These are phyloP conservation scores for Mactra quadrangularis DNA, from an alignment of 1,140 invertebrate genomes.

Conservation along the genomic window DNA sequence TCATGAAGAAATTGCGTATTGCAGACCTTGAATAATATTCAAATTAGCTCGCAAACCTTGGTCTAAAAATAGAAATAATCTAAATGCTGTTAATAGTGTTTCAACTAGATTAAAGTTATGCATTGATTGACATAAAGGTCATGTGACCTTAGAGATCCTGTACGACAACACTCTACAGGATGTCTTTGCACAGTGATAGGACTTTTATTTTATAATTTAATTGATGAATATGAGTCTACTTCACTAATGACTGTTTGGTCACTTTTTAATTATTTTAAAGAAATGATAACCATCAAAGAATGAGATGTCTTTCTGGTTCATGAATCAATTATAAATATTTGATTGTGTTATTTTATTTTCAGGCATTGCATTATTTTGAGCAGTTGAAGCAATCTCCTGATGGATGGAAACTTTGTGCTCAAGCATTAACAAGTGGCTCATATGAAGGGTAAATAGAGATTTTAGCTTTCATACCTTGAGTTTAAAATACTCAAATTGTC, in stretches of 20 bases:
- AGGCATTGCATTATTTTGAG: slow-evolving; percentile 85
- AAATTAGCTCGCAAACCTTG: too few species aligned
- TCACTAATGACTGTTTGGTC: too few species aligned
- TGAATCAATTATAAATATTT: too few species aligned
- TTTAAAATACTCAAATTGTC: too few species aligned
- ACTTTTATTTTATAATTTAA: background rate
- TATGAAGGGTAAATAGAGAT: slow-evolving; percentile 43
- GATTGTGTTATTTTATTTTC: too few species aligned
- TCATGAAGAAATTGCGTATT: background rate
- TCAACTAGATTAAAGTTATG: background rate
- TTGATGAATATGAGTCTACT: background rate
- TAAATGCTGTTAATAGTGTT: background rate
- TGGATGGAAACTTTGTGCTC: slow-evolving; percentile 85
- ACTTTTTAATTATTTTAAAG: too few species aligned
- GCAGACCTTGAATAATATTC: background rate
- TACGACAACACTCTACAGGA: too few species aligned
- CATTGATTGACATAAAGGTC: background rate
- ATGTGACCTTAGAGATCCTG: too few species aligned
- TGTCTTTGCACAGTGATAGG: background rate
- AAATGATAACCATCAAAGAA: too few species aligned
- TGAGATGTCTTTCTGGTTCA: too few species aligned
- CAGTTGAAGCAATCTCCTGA: slow-evolving; percentile 83
- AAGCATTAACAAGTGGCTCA: slow-evolving; percentile 74
- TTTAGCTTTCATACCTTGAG: too few species aligned
- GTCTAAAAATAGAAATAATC: background rate